Percentiles rank a stretch among this genome's conserved stretches.
These are phyloP conservation scores for Anoplophora glabripennis DNA, from an alignment of 1,140 invertebrate genomes.

Conservation along the genomic window DNA sequence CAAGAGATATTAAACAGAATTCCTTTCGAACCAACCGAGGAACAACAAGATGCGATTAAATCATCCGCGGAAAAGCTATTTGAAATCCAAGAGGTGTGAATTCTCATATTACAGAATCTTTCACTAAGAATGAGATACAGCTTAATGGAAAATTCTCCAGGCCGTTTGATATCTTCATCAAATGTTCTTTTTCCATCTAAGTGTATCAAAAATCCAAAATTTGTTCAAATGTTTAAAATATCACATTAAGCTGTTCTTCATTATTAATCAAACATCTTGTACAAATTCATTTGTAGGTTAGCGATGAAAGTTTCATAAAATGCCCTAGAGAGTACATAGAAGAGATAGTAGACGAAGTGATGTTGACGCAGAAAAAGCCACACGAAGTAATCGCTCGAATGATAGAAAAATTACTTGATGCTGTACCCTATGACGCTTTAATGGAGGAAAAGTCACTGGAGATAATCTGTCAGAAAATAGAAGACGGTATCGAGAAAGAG, in stretches of 20 bases:
- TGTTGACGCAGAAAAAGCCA: constrained; percentile 18
- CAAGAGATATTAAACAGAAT: constrained; percentile 30
- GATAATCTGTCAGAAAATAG: constrained; percentile 19
- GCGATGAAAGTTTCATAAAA: constrained; percentile 19
- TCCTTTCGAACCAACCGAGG: constrained; percentile 28
- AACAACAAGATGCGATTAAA: constrained; percentile 30
- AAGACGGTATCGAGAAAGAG: constrained; percentile 10
- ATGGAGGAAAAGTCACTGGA: constrained; percentile 15
- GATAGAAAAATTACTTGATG: constrained; percentile 24
- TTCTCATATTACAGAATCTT: too few species aligned
- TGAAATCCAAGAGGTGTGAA: constrained; percentile 11
- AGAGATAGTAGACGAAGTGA: constrained; percentile 28
- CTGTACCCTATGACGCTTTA: constrained; percentile 21
- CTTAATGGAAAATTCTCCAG: too few species aligned
- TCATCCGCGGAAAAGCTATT: constrained; percentile 22
- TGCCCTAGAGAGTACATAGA: constrained; percentile 30
- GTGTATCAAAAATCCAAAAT: too few species aligned
- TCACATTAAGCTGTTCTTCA: too few species aligned
- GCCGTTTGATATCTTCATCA: too few species aligned
- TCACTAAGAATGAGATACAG: too few species aligned
- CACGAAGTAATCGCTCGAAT: constrained; percentile 29
- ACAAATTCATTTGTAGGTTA: constrained; percentile 16
- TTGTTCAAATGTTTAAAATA: too few species aligned
- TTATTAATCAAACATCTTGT: too few species aligned
- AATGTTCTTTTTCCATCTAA: too few species aligned